Percentiles rank a stretch among this genome's conserved stretches.
Conservation (phyloP, 37 sponge, comb jelly and placozoan genomes). For the Hormiphora californensis region DNA sequence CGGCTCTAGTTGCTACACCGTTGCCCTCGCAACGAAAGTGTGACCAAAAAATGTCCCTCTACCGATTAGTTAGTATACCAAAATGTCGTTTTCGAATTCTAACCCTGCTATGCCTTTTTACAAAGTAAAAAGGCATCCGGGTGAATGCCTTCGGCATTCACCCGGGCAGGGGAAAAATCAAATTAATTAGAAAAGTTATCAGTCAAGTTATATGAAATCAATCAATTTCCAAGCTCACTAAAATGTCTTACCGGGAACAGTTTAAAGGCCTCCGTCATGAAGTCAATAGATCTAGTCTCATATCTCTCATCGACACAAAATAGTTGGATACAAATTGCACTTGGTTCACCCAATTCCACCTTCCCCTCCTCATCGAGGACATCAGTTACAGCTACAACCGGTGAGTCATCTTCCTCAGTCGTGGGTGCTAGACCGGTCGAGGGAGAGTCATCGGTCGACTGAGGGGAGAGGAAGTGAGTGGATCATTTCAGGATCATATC, state of each 20-base stretch:
- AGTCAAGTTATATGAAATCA: no score
- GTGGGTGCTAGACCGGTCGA: neutral
- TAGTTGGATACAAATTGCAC: constrained; percentile 76
- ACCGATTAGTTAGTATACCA: no score
- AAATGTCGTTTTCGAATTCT: no score
- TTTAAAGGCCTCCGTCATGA: constrained; percentile 76
- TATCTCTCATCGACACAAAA: constrained; percentile 89
- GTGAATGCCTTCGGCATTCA: no score
- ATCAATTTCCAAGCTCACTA: constrained; percentile 1
- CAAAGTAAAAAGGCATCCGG: no score
- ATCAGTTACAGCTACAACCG: neutral
- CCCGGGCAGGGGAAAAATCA: no score
- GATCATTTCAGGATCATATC: no score
- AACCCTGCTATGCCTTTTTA: no score
- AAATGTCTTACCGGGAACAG: constrained; percentile 72
- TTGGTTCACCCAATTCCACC: constrained; percentile 56
- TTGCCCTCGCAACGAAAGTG: no score
- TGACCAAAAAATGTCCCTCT: no score
- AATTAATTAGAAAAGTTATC: no score
- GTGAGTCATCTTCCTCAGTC: neutral
- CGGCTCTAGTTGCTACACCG: no score
- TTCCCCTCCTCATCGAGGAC: neutral
- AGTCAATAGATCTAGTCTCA: constrained; percentile 85
- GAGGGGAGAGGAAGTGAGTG: neutral
- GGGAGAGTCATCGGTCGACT: neutral